A percentile compares a stretch with the other conserved stretches of the same genome.
Evolutionary conservation across 2,888 invertebrate species (phyloP).

Genomic region (Ernsta delagoae): DNA sequence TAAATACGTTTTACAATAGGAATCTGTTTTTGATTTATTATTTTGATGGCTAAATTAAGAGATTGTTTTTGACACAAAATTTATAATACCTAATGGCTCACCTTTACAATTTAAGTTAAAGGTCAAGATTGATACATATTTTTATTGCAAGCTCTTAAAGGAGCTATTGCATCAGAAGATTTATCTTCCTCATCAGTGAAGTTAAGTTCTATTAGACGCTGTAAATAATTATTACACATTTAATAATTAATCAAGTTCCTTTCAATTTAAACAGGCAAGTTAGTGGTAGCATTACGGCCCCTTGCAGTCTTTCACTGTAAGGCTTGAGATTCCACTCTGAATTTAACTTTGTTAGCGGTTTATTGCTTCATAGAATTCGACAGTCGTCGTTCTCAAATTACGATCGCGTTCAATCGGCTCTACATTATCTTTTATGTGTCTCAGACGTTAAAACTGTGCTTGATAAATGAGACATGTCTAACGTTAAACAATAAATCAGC

Average conservation of each 20-base stretch:
- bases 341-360: slow-evolving; percentile 37
- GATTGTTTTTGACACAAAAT: background rate
- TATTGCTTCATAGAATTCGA: slow-evolving; percentile 55
- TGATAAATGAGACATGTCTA: slow-evolving; percentile 73
- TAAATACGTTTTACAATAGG: background rate
- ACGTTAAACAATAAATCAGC: slow-evolving; percentile 68
- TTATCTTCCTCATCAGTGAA: too few species aligned
- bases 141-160: background rate
- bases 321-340: background rate
- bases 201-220: background rate
- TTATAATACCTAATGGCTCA: background rate
- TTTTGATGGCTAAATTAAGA: slow-evolving; percentile 7
- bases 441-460: slow-evolving; percentile 64
- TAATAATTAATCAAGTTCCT: too few species aligned
- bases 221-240: too few species aligned
- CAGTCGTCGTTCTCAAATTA: slow-evolving; percentile 68
- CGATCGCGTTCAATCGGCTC: slow-evolving; percentile 55
- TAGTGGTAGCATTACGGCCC: slow-evolving; percentile 41
- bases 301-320: slow-evolving; percentile 36
- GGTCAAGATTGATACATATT: background rate
- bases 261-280: background rate
- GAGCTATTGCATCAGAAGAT: background rate
- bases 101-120: background rate
- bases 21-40: slow-evolving; percentile 12
- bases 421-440: slow-evolving; percentile 66